Base-by-base conservation (phyloP, 2,888 invertebrate genomes). In the Conops quadrifasciatus region DNA sequence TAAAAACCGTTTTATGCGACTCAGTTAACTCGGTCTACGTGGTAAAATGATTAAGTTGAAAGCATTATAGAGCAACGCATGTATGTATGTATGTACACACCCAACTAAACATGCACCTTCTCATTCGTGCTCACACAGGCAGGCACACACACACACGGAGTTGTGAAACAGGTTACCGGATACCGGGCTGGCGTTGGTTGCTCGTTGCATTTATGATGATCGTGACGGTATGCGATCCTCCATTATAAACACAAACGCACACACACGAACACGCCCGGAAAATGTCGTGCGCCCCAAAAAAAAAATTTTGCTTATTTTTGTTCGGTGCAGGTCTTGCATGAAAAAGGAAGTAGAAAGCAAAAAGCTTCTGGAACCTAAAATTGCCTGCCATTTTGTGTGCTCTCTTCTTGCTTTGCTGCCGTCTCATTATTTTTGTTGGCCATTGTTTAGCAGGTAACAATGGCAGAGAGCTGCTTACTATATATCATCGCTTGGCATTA, bases 1-100 rank as follows among this genome's bases (percentile, higher is more conserved):
- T 19, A 59, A 58, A 67, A 67, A 67, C 60, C 71, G 67, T 63
- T 71, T 71, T 66, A 71, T 70, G 70, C 64, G 70, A 70, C 56
- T 70, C 63, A 66, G 71, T 71, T 62, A 71, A 71, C 58, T 71
- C 60, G 49, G 65, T 59, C 59, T 66, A 71, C 66, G 68, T 71
- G 67, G 71, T 49, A 71, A 71, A 71, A 71, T 64, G 64, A 64
- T 70, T 51, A 70, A 71, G 71, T 71, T 71, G 64, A 64, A 63
- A 49, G 47, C 66, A 70, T 70, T 67, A 65, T 69, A 19, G n/a
- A n/a, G n/a, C n/a, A n/a, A n/a, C n/a, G n/a, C 58, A 28, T 9
- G 60, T 28, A 36, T 36, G 9, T 36, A 59, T 30, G 19, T n/a
- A 51, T 21, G n/a, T 2, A 68, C 28, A 24, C 36, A n/a, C 19